Base-by-base conservation (phyloP, 2,888 invertebrate genomes). In the Caenorhabditis sp. region DNA sequence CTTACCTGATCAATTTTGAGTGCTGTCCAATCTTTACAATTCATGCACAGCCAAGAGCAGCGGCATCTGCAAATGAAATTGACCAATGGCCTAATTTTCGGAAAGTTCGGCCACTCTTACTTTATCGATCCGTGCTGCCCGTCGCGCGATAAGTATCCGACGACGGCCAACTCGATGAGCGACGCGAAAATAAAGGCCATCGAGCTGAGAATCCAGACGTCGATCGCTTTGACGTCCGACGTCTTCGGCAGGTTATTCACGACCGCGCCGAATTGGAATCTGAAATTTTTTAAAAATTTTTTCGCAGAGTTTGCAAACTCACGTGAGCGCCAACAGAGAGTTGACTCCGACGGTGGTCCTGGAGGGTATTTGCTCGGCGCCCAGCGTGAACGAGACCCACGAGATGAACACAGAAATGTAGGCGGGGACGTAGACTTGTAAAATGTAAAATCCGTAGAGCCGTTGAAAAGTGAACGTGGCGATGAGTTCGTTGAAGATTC, bases 291-390 rank as follows among this genome's bases (percentile, higher is more conserved):
- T 35, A 9, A n/a, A 56, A 26, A 43, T 26, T 15, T 46, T 26
- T n/a, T 46, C 2, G n/a, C n/a, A n/a, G n/a, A n/a, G n/a, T n/a
- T n/a, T n/a, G n/a, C n/a, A n/a, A n/a, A 53, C 76, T 55, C 39
- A 86, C 79, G 85, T 87, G 15, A 86, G 52, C 0, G 86, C 84
- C 20, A 87, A 66, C 17, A 88, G 68, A 8, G 88, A 85, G 53
- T 89, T 89, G 41, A 88, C 89, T n/a, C 89, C 89, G 9, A 89
- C 88, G 6, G 87, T 89, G 8, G 89, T 89, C 37, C 89, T 53
- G 1, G 88, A 86, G 6, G 89, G 87, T 50, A 87, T 86, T 58
- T 89, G 87, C 27, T 87, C 85, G 5, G 89, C 83, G 6, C 89
- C 89, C 26, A 89, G 63, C 15, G 86, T 86, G 55, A 89, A 89